A percentile compares a stretch with the other conserved stretches of the same genome.
Evolutionary conservation across 1,140 invertebrate genomes (phyloP).

Genomic region (Dendroctonus valens): DNA sequence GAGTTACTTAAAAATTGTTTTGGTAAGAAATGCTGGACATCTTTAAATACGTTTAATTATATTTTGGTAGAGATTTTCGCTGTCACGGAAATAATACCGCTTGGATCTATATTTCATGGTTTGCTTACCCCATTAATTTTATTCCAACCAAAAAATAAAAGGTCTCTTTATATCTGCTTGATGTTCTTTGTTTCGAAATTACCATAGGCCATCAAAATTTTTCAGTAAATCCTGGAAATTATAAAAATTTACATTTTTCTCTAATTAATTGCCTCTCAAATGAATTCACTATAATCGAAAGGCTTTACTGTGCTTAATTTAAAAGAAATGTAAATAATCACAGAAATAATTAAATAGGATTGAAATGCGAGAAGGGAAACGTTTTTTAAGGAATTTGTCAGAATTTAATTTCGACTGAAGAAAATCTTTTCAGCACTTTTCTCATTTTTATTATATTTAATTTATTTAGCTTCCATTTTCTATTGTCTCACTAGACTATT

Average conservation of each 20-base stretch:
- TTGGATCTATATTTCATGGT: too few relatives aligned
- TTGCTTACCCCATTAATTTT: too few relatives aligned
- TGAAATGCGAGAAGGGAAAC: constrained; percentile 20
- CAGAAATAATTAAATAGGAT: constrained; percentile 33
- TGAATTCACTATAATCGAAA: constrained; percentile 28
- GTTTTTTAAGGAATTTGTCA: constrained; percentile 25
- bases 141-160: too few relatives aligned
- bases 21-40: too few relatives aligned
- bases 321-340: constrained; percentile 37
- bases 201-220: constrained; percentile 10
- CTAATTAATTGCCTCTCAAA: constrained; percentile 31
- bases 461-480: constrained; percentile 4
- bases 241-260: constrained; percentile 30
- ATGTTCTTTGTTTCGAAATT: constrained; percentile 1
- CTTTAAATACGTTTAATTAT: too few relatives aligned
- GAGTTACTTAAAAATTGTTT: too few relatives aligned
- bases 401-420: constrained; percentile 31
- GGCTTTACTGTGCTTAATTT: constrained; percentile 33
- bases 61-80: too few relatives aligned
- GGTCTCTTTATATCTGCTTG: too few relatives aligned
- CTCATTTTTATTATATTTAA: constrained; percentile 4
- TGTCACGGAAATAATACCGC: too few relatives aligned
- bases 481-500: constrained; percentile 3
- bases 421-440: constrained; percentile 6
- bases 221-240: constrained; percentile 15